Percentiles rank a stretch among this genome's conserved stretches.
These are phyloP conservation scores for Ptychobarbus kaznakovi DNA, from an alignment of 2,797 vertebrate species.

Conservation along the genomic window DNA sequence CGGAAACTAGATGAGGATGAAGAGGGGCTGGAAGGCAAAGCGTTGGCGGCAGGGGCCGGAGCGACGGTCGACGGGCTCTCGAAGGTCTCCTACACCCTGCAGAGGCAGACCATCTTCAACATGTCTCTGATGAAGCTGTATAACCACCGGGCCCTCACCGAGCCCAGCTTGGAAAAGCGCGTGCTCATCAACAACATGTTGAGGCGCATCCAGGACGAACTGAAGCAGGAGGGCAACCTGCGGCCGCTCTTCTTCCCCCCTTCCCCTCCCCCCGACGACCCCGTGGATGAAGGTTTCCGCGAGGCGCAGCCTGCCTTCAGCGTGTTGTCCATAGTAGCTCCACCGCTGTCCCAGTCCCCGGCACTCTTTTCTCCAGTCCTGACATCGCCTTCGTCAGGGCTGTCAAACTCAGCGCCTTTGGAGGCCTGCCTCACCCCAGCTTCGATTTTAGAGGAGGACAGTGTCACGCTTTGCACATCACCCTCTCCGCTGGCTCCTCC, in stretches of 20 bases:
- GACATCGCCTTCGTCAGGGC: slow-evolving; percentile 81
- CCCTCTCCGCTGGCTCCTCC: slow-evolving; percentile 73
- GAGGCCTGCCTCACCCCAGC: slow-evolving; percentile 96
- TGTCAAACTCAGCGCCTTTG: slow-evolving; percentile 78
- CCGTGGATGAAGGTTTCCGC: slow-evolving; percentile 85
- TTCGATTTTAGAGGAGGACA: slow-evolving; percentile 93
- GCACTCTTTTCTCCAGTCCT: slow-evolving; percentile 82
- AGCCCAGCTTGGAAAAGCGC: slow-evolving; percentile 94
- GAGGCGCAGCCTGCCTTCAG: slow-evolving; percentile 88
- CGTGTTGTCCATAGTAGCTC: slow-evolving; percentile 72
- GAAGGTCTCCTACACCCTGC: slow-evolving; percentile 97
- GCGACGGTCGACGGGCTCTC: slow-evolving; percentile 85
- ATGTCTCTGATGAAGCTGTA: slow-evolving; percentile 99
- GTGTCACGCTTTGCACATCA: slow-evolving; percentile 84
- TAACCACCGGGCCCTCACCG: slow-evolving; percentile 89
- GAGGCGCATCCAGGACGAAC: slow-evolving; percentile 96
- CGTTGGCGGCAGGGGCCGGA: slow-evolving; percentile 82
- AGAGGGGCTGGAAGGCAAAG: slow-evolving; percentile 99
- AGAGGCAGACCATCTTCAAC: slow-evolving; percentile 99
- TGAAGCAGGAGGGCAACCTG: slow-evolving; percentile 92
- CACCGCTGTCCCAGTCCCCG: slow-evolving; percentile 75
- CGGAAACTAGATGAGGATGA: slow-evolving; percentile 99
- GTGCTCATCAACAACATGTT: slow-evolving; percentile 99
- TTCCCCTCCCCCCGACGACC: slow-evolving; percentile 83
- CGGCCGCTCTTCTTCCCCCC: slow-evolving; percentile 84